These are phyloP conservation scores for Sorex maritimensis DNA, from an alignment of 2,797 vertebrate species.

Conservation along the genomic window DNA sequence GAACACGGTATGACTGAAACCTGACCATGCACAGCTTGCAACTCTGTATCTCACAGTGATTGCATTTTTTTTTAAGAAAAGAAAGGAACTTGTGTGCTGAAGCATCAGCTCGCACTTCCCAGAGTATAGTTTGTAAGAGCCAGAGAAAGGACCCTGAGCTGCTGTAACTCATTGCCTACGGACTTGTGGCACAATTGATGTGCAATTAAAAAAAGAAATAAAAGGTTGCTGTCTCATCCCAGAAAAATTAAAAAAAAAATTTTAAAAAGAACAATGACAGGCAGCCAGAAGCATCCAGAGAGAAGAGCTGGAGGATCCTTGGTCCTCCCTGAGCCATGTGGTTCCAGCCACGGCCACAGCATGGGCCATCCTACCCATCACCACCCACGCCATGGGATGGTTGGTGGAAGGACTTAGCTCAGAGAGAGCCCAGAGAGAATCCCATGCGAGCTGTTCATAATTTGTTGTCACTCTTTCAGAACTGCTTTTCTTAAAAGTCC, in stretches of 20 bases:
- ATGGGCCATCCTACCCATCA: neutral
- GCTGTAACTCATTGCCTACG: too few relatives aligned
- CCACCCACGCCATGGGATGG: neutral
- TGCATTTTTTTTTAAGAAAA: too few relatives aligned
- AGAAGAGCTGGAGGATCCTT: neutral
- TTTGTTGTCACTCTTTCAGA: conserved; percentile 1
- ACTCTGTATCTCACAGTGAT: too few relatives aligned
- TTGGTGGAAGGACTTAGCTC: neutral
- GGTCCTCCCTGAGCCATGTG: neutral
- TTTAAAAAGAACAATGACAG: neutral
- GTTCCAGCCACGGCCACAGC: neutral
- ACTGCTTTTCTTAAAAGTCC: neutral
- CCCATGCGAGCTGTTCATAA: neutral
- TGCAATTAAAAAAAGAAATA: too few relatives aligned
- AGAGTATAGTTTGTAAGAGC: too few relatives aligned
- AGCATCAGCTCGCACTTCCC: too few relatives aligned
- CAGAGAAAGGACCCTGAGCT: too few relatives aligned
- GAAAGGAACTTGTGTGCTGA: too few relatives aligned
- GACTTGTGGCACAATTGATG: too few relatives aligned
- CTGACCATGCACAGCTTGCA: too few relatives aligned
- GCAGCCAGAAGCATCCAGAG: neutral
- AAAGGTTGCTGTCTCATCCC: too few relatives aligned
- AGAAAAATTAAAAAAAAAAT: neutral
- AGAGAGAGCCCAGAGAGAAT: neutral
- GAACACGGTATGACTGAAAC: too few relatives aligned